phyloP scores from a whole-genome alignment of 2,113 vertebrate species.

The Mus spicilegus region DNA sequence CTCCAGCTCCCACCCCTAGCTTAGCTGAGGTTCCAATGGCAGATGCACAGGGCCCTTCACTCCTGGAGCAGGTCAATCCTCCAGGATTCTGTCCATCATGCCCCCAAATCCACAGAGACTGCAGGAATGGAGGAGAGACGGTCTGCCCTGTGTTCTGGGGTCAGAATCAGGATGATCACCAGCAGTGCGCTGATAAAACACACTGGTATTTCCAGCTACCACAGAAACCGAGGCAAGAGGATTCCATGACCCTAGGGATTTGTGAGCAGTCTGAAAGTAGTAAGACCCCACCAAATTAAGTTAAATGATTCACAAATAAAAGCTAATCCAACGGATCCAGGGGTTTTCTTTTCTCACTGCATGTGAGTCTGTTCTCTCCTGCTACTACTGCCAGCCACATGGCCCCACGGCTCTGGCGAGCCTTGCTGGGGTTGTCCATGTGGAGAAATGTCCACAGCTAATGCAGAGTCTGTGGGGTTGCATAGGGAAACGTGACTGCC shows the following conservation, averaged over 20 bases:
- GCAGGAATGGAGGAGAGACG: background rate
- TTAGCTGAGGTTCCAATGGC: background rate
- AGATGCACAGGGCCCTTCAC: background rate
- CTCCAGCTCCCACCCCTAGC: background rate
- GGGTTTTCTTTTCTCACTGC: background rate
- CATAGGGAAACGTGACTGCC: background rate
- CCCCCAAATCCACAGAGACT: background rate
- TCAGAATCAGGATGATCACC: background rate
- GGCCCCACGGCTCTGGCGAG: background rate
- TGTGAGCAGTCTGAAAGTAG: background rate
- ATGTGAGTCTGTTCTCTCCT: background rate
- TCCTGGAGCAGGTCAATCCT: background rate
- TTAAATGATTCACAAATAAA: background rate
- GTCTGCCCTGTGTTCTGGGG: background rate
- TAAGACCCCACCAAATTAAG: background rate
- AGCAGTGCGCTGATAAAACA: background rate
- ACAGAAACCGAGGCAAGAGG: background rate
- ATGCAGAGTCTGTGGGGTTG: background rate
- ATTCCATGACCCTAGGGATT: background rate
- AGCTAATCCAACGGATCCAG: background rate
- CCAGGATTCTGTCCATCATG: background rate
- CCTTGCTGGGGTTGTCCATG: background rate
- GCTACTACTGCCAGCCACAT: background rate
- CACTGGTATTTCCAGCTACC: background rate
- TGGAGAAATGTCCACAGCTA: background rate